Evolutionary conservation across 2,797 vertebrate genomes (phyloP).

Genomic region (Merluccius polli): DNA sequence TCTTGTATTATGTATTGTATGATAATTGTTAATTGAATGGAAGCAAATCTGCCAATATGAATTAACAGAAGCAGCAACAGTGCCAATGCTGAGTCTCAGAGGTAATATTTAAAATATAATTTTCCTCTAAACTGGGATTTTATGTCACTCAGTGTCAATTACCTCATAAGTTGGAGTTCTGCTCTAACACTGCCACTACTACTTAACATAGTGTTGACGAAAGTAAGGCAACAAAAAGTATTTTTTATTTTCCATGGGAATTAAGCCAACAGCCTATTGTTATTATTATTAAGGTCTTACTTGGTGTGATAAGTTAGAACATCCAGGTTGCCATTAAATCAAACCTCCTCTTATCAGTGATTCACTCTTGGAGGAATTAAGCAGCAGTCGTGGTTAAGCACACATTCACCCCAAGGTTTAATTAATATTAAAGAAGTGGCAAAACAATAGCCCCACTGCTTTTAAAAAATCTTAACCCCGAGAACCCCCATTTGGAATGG

Average conservation of each 20-base stretch:
- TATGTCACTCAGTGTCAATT: background rate
- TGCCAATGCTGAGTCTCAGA: no score
- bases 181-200: background rate
- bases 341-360: constrained; percentile 91
- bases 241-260: background rate
- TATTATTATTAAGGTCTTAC: constrained; percentile 72
- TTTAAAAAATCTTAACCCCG: constrained; percentile 88
- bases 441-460: constrained; percentile 79
- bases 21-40: background rate
- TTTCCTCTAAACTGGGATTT: background rate
- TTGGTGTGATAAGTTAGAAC: constrained; percentile 72
- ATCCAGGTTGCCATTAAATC: constrained; percentile 87
- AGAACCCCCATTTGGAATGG: constrained; percentile 92
- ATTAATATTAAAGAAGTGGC: constrained; percentile 97
- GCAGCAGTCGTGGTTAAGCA: constrained; percentile 83
- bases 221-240: background rate
- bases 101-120: background rate
- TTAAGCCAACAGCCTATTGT: background rate
- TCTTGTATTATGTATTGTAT: background rate
- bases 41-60: background rate
- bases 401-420: constrained; percentile 96
- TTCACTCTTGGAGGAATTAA: constrained; percentile 88
- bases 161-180: background rate
- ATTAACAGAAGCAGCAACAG: background rate
- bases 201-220: background rate